phyloP scores from a whole-genome alignment of 92 coral and sea anemone species.

The Porites divaricata region DNA sequence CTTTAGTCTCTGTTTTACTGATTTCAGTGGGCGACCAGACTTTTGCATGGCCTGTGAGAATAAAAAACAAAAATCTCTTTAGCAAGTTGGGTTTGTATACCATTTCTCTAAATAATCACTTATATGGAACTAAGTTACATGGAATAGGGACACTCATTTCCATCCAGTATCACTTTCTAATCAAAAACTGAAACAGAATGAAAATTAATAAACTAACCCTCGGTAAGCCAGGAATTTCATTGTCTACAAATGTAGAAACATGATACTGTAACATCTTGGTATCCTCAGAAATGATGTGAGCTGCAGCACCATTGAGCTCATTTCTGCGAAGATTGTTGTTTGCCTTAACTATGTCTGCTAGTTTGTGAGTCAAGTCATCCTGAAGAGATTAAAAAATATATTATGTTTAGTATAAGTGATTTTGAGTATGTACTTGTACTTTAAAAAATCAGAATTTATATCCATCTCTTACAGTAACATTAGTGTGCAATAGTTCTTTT shows the following conservation, averaged over 20 bases:
- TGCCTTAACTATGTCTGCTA: slow-evolving; percentile 95
- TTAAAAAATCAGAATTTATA: not conserved
- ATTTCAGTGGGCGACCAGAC: slow-evolving; percentile 98
- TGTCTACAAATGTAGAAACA: slow-evolving; percentile 95
- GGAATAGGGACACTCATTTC: too few relatives aligned
- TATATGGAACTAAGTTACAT: too few relatives aligned
- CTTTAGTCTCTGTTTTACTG: slow-evolving; percentile 96
- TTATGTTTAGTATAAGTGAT: too few relatives aligned
- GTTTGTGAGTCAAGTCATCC: slow-evolving; percentile 99
- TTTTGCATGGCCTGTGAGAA: slow-evolving; percentile 96
- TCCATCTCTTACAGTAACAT: too few relatives aligned
- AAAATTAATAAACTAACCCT: slow-evolving; percentile 62
- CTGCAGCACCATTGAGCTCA: slow-evolving; percentile 99
- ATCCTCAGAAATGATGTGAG: slow-evolving; percentile 98
- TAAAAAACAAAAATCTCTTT: not conserved
- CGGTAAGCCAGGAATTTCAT: slow-evolving; percentile 99
- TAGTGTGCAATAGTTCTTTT: too few relatives aligned
- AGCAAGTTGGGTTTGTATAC: not conserved
- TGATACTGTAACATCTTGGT: slow-evolving; percentile 97
- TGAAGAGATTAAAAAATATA: slow-evolving; percentile 14
- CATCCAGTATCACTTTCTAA: too few relatives aligned
- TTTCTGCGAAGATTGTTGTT: slow-evolving; percentile 91
- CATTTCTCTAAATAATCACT: too few relatives aligned
- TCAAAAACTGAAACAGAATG: not conserved
- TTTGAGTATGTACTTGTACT: not conserved